Base-by-base conservation (phyloP, 2,797 vertebrate genomes). In the Podarcis lilfordi region DNA sequence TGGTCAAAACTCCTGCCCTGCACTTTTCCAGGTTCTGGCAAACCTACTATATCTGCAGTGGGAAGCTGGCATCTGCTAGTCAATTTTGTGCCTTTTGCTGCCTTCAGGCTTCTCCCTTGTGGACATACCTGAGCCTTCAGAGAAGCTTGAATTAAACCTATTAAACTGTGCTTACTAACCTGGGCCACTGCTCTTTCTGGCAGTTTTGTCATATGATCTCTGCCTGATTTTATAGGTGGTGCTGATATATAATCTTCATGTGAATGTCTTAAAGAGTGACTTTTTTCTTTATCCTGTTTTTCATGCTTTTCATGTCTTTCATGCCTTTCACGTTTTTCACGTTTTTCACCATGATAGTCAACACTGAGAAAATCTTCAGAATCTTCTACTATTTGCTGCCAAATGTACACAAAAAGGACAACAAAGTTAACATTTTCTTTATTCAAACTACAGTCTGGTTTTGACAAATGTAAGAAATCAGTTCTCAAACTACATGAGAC, bases 111-210 rank as follows among this genome's bases (percentile, higher is more conserved):
- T 64, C 61, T 23, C 61, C 5, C 61, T 64, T 64, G 61, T 64
- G 17, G 61, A 64, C 61, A 64, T 23, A 64, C 6, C 61, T 64
- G 61, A 23, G 21, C 61, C 61, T 23, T 64, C 61, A 64, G 61
- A 23, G 61, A 23, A 64, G 21, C 21, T 23, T 64, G 61, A 64
- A 64, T 64, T 23, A 55, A 55, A 55, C 13, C 13, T 55, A 55
- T 55, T 55, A 55, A 55, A 15, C 50, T 55, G 45, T 50, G 50
- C 50, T 55, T 89, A 96, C 89, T 17, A 90, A 98, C 97, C 97
- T 97, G 96, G 69, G 97, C 72, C 82, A 96, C 86, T 78, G 96
- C 95, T 92, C 88, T 94, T 87, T 90, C 92, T 0, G 97, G 97
- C 45, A 98, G 91, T 50, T n/a, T 61, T 21, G 97, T 96, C n/a